Percentiles rank a stretch among this genome's conserved stretches.
Evolutionary conservation across 2,888 invertebrate species (phyloP).

Genomic region (Ligdia adustata): DNA sequence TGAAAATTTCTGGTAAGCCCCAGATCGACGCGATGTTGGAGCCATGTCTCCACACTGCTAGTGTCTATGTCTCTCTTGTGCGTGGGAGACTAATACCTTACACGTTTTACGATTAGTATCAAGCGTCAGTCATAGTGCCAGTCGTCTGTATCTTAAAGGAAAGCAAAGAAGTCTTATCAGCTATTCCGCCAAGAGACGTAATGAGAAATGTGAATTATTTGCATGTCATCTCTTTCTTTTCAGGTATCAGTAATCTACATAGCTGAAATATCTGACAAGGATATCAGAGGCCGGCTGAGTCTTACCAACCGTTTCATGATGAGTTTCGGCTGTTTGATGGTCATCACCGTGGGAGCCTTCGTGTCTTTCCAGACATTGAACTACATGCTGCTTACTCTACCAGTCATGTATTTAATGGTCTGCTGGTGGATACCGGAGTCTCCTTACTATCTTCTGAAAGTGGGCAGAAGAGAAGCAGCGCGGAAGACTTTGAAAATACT

Average conservation of each 20-base stretch:
- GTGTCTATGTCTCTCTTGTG: no score
- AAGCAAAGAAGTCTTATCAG: no score
- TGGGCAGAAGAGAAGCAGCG: slow-evolving; percentile 68
- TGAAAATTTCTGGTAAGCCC: no score
- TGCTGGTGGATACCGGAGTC: slow-evolving; percentile 85
- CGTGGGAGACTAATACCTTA: no score
- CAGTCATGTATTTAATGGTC: slow-evolving; percentile 68
- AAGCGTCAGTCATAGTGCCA: no score
- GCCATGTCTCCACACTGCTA: no score
- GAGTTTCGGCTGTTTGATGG: slow-evolving; percentile 64
- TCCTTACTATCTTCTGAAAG: slow-evolving; percentile 83
- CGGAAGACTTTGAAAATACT: slow-evolving; percentile 61
- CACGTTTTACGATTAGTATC: no score
- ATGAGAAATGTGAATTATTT: not conserved
- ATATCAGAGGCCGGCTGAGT: slow-evolving; percentile 63
- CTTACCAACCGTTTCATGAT: slow-evolving; percentile 58
- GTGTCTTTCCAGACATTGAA: slow-evolving; percentile 62
- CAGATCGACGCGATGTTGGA: no score
- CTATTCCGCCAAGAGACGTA: no score
- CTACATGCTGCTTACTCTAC: slow-evolving; percentile 69
- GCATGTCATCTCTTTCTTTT: slow-evolving; percentile 27
- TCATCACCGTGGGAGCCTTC: slow-evolving; percentile 65
- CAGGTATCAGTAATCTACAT: slow-evolving; percentile 70
- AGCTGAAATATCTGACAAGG: slow-evolving; percentile 72
- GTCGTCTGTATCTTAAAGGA: no score